These are phyloP conservation scores for Schizotus pectinicornis DNA, from an alignment of 2,888 invertebrate genomes.

Conservation along the genomic window DNA sequence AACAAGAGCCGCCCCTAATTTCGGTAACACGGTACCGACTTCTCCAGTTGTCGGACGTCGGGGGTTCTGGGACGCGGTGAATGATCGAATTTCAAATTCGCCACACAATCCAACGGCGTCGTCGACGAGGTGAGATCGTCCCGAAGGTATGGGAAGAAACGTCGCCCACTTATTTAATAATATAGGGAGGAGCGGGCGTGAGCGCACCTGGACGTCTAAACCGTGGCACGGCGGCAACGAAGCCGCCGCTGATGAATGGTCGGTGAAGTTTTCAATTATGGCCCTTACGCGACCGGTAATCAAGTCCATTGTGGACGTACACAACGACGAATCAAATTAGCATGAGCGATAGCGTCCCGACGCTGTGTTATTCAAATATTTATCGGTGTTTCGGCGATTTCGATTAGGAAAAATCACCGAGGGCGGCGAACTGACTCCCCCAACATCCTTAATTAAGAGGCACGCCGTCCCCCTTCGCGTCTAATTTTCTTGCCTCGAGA, in stretches of 20 bases:
- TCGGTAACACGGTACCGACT: slow-evolving; percentile 19
- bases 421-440: too few relatives aligned
- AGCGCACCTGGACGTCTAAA: slow-evolving; percentile 3
- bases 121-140: too few relatives aligned
- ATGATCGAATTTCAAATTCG: slow-evolving; percentile 9
- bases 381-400: neutral
- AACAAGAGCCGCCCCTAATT: slow-evolving; percentile 5
- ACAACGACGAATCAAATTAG: slow-evolving; percentile 19
- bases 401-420: too few relatives aligned
- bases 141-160: too few relatives aligned
- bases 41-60: slow-evolving; percentile 10
- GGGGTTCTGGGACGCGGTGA: neutral
- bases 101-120: too few relatives aligned
- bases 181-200: neutral
- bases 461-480: too few relatives aligned
- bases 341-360: slow-evolving; percentile 13
- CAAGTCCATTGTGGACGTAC: slow-evolving; percentile 20
- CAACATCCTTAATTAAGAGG: too few relatives aligned
- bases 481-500: too few relatives aligned
- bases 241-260: slow-evolving; percentile 31
- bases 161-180: too few relatives aligned
- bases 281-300: slow-evolving; percentile 30
- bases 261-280: slow-evolving; percentile 35
- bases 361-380: slow-evolving; percentile 13
- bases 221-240: too few relatives aligned